Evolutionary conservation across 2,113 vertebrate genomes (phyloP), one percentile per base, ranked within the genome.

Genomic region (Phrynosoma platyrhinos): DNA sequence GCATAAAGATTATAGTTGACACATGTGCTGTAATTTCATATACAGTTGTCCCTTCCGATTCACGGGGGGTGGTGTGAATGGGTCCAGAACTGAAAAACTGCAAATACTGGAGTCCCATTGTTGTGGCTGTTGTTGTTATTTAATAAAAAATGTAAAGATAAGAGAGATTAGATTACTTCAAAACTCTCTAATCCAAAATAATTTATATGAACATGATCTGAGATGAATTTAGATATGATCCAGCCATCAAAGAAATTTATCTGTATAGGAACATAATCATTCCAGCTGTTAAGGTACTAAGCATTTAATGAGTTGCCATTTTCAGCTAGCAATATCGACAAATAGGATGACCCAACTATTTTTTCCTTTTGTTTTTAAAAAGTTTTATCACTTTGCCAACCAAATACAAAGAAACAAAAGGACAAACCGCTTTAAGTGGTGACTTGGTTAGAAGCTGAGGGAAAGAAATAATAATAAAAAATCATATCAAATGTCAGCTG

Each of bases 251-350:
- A 62, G 58, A 62, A 62, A 62, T 18, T 16, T 42, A 8, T 76
- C 7, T 42, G 9, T 74, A 42, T 76, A 55, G 58, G 12, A 66
- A 23, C 40, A 30, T 85, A 14, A 64, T 64, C 77, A 64, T 21
- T 42, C 2, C 42, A 47, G 40, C 36, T 36, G 36, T 64, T 71
- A 71, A 71, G 40, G 30, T 64, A 40, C 47, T 77, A 77, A 85
- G 23, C 84, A 47, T n/a, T 83, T 53, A 71, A 52, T 64, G 40
- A 53, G 20, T 53, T 86, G 64, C 78, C 42, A 86, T 79, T 79
- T 86, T 69, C 64, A 86, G 69, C 53, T 86, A 86, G 85, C 30
- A 55, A 79, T 55, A 68, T 47, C 25, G 64, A 79, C 42, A 86
- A 79, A 53, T 79, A 1, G 40, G 25, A 42, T 52, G 66, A n/a